Conservation (phyloP, 1,140 invertebrate species). For the Drosophila simulans region DNA sequence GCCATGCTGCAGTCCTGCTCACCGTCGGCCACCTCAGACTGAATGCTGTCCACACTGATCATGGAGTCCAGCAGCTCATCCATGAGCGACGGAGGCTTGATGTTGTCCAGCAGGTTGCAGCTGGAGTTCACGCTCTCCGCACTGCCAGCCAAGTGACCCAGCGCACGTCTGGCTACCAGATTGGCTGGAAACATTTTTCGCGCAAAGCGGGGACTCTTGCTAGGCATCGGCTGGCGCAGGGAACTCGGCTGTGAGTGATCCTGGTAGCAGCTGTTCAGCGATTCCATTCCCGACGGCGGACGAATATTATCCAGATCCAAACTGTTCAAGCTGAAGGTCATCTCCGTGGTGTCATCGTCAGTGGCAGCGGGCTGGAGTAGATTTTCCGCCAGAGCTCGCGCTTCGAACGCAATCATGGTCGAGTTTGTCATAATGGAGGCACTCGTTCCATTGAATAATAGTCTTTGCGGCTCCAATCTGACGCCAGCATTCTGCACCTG, state of each 20-base stretch:
- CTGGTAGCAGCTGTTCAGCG: slow-evolving; percentile 72
- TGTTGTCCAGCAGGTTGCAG: slow-evolving; percentile 89
- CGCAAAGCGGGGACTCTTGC: slow-evolving; percentile 78
- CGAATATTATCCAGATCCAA: slow-evolving; percentile 91
- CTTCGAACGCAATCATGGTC: slow-evolving; percentile 90
- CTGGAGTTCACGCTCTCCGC: slow-evolving; percentile 86
- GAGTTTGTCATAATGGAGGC: slow-evolving; percentile 87
- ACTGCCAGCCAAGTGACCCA: slow-evolving; percentile 85
- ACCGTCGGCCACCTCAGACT: slow-evolving; percentile 89
- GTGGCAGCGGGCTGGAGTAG: slow-evolving; percentile 74
- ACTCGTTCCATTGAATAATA: slow-evolving; percentile 71
- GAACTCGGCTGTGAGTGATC: slow-evolving; percentile 71
- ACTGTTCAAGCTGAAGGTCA: slow-evolving; percentile 87
- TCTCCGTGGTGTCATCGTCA: slow-evolving; percentile 81
- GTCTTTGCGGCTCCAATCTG: slow-evolving; percentile 35
- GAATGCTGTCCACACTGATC: slow-evolving; percentile 93
- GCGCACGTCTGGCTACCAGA: slow-evolving; percentile 89
- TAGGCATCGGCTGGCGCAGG: slow-evolving; percentile 70
- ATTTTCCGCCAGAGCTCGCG: slow-evolving; percentile 89
- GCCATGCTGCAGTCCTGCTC: slow-evolving; percentile 69
- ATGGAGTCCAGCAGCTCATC: slow-evolving; percentile 92
- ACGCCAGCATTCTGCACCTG: slow-evolving; percentile 69
- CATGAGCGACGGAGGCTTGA: slow-evolving; percentile 93
- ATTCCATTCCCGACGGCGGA: slow-evolving; percentile 91
- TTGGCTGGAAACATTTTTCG: slow-evolving; percentile 89